These are phyloP conservation scores for Fukomys damarensis DNA, from an alignment of 2,113 vertebrate species.

Conservation along the genomic window DNA sequence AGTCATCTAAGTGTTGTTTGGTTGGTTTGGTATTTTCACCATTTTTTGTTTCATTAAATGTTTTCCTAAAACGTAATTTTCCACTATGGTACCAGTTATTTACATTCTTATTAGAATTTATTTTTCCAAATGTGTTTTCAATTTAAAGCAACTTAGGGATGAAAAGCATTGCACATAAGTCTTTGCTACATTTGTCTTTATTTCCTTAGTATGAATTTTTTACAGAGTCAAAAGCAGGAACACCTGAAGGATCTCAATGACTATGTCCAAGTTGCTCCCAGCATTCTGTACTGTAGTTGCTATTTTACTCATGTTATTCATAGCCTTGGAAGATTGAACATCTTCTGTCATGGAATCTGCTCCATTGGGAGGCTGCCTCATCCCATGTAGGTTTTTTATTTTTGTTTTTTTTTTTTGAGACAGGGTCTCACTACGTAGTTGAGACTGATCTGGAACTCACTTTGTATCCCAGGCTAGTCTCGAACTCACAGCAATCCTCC, in stretches of 20 bases:
- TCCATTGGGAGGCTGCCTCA: not conserved
- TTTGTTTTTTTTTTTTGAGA: too few species aligned
- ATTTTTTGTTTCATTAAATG: not conserved
- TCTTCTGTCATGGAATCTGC: not conserved
- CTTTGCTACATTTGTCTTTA: constrained; percentile 17
- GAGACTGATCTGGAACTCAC: too few species aligned
- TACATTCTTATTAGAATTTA: not conserved
- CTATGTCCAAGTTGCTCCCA: not conserved
- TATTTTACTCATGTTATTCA: not conserved
- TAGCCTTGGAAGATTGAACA: not conserved
- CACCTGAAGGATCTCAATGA: constrained; percentile 29
- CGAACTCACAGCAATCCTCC: too few species aligned
- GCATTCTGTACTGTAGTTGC: not conserved
- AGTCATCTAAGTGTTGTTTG: not conserved
- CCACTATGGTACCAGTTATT: not conserved
- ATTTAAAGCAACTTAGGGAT: constrained; percentile 24
- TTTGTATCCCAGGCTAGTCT: too few species aligned
- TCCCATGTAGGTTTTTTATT: not conserved
- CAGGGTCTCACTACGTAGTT: too few species aligned
- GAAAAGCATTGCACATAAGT: not conserved
- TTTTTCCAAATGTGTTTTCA: not conserved
- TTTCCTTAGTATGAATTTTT: constrained; percentile 27
- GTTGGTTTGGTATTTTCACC: not conserved
- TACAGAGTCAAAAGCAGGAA: constrained; percentile 44
- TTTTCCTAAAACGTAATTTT: not conserved